These are phyloP conservation scores for Jaculus jaculus DNA, from an alignment of 2,113 vertebrate genomes.

Conservation along the genomic window DNA sequence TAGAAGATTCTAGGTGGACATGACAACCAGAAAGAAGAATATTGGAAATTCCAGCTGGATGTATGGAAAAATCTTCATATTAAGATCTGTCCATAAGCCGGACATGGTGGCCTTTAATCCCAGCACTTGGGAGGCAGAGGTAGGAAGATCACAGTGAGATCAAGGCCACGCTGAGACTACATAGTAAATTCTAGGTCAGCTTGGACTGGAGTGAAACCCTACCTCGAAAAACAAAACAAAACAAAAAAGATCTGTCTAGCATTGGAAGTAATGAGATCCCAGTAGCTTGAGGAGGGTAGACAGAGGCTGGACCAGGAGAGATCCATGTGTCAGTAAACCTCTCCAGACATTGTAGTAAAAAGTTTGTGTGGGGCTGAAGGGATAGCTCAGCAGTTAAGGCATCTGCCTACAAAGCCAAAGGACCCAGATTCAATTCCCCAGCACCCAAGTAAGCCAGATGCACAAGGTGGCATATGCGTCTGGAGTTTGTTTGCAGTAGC, in stretches of 20 bases:
- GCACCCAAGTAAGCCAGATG: too few species aligned
- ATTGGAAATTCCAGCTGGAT: not conserved
- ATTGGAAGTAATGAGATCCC: not conserved
- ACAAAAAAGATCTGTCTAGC: not conserved
- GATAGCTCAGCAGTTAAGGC: too few species aligned
- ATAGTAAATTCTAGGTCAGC: not conserved
- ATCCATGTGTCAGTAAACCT: not conserved
- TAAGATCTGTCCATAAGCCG: too few species aligned
- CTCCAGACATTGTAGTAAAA: not conserved
- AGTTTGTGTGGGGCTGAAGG: not conserved
- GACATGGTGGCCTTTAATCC: too few species aligned
- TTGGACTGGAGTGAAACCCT: not conserved
- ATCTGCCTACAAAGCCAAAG: too few species aligned
- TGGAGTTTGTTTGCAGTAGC: too few species aligned
- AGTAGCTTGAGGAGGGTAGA: not conserved
- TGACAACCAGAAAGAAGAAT: not conserved
- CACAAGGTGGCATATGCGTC: too few species aligned
- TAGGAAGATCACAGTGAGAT: too few species aligned
- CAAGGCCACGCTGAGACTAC: too few species aligned
- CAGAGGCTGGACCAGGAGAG: not conserved
- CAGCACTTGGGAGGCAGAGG: too few species aligned
- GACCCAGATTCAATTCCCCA: too few species aligned
- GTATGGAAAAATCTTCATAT: not conserved
- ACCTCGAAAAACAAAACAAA: not conserved
- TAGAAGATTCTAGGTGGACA: not conserved